Base-by-base conservation (phyloP, 2,888 invertebrate species). In the Encarsia formosa region DNA sequence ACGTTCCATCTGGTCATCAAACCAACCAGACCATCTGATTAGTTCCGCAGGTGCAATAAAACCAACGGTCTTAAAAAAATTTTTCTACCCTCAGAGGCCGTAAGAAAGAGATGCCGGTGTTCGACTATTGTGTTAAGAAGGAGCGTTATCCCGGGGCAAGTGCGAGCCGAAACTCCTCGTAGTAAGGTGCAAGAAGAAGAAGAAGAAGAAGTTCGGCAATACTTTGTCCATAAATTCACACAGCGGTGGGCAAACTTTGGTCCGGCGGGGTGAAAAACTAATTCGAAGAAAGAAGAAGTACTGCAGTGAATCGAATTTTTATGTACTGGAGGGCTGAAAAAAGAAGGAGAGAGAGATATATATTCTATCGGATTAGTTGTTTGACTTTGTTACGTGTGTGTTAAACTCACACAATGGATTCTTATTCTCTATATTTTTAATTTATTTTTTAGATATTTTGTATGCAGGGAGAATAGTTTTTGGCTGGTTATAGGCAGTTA, bases 181-280 rank as follows among this genome's bases (percentile, higher is more conserved):
- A n/a, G n/a, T n/a, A n/a, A n/a, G n/a, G n/a, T n/a, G n/a, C n/a
- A n/a, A n/a, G n/a, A n/a, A n/a, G n/a, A n/a, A n/a, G n/a, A n/a
- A n/a, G n/a, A 49, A 56, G 46, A 39, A 43, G 37, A 52, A 52
- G 35, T 56, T 52, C 11, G 49, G n/a, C n/a, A n/a, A 56, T 49
- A 52, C 56, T 49, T 49, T 35, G 52, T 49, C 49, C 52, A 56
- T 56, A 56, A 56, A 56, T 56, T 56, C 56, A 49, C 46, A 20
- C 41, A 13, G 16, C 34, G n/a, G 5, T 11, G 16, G 16, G 37
- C 49, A 31, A 22, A 42, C 38, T 31, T 38, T 40, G 19, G 18
- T 16, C 38, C 3, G 20, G 5, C 15, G 37, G 45, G 55, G 41
- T 38, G 55, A 52, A 52, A 47, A 52, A 52, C 52, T 52, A 49